phyloP scores from a whole-genome alignment of 2,797 vertebrate genomes.

The Phrynocephalus guinanensis region DNA sequence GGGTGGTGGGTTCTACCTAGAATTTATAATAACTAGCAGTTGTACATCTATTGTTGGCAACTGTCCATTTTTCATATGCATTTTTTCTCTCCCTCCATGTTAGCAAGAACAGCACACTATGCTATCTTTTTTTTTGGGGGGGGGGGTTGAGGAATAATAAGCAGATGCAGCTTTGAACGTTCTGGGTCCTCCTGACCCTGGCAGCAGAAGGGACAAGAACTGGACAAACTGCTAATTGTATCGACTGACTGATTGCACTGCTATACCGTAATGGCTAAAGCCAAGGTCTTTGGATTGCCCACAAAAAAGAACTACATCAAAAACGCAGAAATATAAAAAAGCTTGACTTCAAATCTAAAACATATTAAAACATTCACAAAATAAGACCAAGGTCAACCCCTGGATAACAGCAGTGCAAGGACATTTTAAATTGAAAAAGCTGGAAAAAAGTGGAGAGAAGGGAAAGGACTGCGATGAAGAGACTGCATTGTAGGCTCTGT shows the following conservation, averaged over 20 bases:
- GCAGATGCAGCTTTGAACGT: not conserved
- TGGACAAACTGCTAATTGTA: not conserved
- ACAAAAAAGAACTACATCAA: not conserved
- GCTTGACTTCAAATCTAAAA: not conserved
- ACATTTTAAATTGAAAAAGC: not conserved
- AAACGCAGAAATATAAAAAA: not conserved
- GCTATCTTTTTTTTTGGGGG: not conserved
- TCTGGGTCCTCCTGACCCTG: not conserved
- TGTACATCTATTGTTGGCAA: constrained; percentile 40
- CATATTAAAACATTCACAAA: not conserved
- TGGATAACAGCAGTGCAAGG: not conserved
- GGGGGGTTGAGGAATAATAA: not conserved
- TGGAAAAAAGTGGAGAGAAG: not conserved
- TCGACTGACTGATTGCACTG: not conserved
- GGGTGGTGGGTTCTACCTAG: constrained; percentile 64
- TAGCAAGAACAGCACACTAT: not conserved
- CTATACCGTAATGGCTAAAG: not conserved
- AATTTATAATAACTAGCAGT: constrained; percentile 65
- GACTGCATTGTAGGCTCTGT: not conserved
- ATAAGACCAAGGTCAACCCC: not conserved
- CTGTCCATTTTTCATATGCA: not conserved
- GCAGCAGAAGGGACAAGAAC: not conserved
- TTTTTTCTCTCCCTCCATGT: not conserved
- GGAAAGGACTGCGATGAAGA: not conserved
- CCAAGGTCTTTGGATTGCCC: not conserved